Percentiles rank a stretch among this genome's conserved stretches.
These are phyloP conservation scores for Phyllotis vaccarum DNA, from an alignment of 2,797 vertebrate species.

Conservation along the genomic window DNA sequence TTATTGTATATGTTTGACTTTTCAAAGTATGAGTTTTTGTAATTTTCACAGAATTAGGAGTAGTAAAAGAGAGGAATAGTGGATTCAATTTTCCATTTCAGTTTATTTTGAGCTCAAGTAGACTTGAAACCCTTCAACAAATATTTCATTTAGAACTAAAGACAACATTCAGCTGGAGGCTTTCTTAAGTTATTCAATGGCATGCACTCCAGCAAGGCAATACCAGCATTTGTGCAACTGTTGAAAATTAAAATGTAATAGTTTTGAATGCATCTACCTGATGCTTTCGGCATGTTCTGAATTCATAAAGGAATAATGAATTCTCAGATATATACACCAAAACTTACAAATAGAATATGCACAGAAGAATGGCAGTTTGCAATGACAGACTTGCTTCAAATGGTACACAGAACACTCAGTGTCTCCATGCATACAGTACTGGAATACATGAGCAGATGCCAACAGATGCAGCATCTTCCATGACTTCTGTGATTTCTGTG, in stretches of 20 bases:
- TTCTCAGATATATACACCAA: background rate
- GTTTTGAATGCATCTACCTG: background rate
- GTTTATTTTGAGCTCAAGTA: slow-evolving; percentile 49
- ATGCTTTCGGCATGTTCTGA: background rate
- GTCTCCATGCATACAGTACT: background rate
- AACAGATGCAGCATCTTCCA: background rate
- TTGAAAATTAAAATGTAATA: slow-evolving; percentile 39
- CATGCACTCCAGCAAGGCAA: background rate
- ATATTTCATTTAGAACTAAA: slow-evolving; percentile 42
- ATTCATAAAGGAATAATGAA: background rate
- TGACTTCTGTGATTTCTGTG: background rate
- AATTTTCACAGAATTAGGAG: slow-evolving; percentile 55
- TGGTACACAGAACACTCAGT: background rate
- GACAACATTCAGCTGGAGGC: background rate
- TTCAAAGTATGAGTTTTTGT: slow-evolving; percentile 11
- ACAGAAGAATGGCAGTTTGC: background rate
- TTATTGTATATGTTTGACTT: slow-evolving; percentile 9
- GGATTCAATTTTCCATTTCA: background rate
- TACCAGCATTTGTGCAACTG: slow-evolving; percentile 9
- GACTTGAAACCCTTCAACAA: slow-evolving; percentile 40
- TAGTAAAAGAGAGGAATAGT: slow-evolving; percentile 2
- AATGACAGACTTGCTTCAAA: background rate
- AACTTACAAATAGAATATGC: background rate
- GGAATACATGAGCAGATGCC: background rate
- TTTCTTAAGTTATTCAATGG: slow-evolving; percentile 54